A percentile compares a stretch with the other conserved stretches of the same genome.
phyloP scores from a whole-genome alignment of 2,797 vertebrate species.

The Philypnodon macrostomus region DNA sequence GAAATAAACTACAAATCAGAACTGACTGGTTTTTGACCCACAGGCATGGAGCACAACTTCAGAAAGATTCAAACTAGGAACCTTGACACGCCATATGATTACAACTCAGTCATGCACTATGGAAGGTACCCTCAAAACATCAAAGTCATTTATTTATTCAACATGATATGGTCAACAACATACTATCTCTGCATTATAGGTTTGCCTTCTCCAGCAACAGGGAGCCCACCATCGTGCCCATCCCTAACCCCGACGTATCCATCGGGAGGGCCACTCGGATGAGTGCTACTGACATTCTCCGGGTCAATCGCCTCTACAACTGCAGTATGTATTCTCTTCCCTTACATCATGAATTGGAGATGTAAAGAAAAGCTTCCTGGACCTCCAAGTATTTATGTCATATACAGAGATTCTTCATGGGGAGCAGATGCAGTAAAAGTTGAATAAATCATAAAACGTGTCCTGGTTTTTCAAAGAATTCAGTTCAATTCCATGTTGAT shows the following conservation, averaged over 20 bases:
- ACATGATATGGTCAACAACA: background rate
- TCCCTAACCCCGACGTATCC: constrained; percentile 29
- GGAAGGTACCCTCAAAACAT: constrained; percentile 38
- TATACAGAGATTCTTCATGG: no score
- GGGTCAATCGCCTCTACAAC: constrained; percentile 59
- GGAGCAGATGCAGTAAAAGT: no score
- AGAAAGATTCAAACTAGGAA: constrained; percentile 52
- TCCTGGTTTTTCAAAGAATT: background rate
- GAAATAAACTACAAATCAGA: background rate
- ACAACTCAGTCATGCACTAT: constrained; percentile 76
- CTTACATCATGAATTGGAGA: no score
- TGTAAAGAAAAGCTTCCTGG: no score
- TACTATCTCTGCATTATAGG: constrained; percentile 33
- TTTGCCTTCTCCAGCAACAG: constrained; percentile 63
- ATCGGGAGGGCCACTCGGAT: constrained; percentile 59
- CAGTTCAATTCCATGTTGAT: background rate
- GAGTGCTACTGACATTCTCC: constrained; percentile 52
- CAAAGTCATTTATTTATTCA: background rate
- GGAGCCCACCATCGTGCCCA: constrained; percentile 60
- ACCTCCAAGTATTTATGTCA: background rate
- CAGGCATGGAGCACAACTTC: constrained; percentile 64
- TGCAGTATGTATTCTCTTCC: constrained; percentile 52
- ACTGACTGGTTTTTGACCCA: background rate
- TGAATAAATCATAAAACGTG: no score
- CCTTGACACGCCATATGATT: constrained; percentile 72